Conservation (phyloP, 2,113 vertebrate species). For the Dasyprocta punctata region DNA sequence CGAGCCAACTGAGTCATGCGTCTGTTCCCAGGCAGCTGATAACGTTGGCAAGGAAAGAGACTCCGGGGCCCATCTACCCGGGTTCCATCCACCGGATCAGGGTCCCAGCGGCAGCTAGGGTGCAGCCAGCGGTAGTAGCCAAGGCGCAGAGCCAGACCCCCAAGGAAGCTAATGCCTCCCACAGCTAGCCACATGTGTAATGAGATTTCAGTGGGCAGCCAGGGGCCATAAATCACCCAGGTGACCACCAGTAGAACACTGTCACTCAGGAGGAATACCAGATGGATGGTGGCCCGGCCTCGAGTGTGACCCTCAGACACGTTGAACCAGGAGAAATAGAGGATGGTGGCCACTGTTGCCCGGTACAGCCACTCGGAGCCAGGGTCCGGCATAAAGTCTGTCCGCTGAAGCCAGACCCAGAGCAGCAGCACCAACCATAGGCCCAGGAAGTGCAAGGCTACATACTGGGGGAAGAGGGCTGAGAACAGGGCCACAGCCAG, state of each 20-base stretch:
- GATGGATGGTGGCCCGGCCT: constrained; percentile 90
- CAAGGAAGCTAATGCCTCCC: constrained; percentile 83
- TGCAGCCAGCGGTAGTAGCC: constrained; percentile 94
- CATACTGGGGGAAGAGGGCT: constrained; percentile 85
- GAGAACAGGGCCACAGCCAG: constrained; percentile 90
- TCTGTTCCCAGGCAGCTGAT: constrained; percentile 52
- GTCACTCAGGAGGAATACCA: constrained; percentile 89
- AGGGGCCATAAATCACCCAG: constrained; percentile 85
- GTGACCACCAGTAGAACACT: constrained; percentile 85
- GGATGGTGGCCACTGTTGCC: constrained; percentile 90
- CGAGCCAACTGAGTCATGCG: constrained; percentile 72
- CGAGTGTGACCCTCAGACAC: constrained; percentile 90
- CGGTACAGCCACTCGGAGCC: constrained; percentile 93
- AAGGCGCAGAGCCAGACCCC: constrained; percentile 89
- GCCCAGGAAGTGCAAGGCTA: constrained; percentile 88
- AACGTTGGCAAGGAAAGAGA: fast-evolving
- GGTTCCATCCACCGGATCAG: constrained; percentile 49
- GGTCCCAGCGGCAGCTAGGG: constrained; percentile 75
- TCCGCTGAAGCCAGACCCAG: constrained; percentile 92
- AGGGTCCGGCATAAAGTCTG: constrained; percentile 90
- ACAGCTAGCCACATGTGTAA: constrained; percentile 62
- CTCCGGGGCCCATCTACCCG: constrained; percentile 59
- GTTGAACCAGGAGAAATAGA: constrained; percentile 99
- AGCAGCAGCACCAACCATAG: constrained; percentile 90
- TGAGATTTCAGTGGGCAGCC: constrained; percentile 69